Evolutionary conservation across 2,113 vertebrate species (phyloP), one percentile per base, ranked within the genome.

Genomic region (Ramphastos sulfuratus): DNA sequence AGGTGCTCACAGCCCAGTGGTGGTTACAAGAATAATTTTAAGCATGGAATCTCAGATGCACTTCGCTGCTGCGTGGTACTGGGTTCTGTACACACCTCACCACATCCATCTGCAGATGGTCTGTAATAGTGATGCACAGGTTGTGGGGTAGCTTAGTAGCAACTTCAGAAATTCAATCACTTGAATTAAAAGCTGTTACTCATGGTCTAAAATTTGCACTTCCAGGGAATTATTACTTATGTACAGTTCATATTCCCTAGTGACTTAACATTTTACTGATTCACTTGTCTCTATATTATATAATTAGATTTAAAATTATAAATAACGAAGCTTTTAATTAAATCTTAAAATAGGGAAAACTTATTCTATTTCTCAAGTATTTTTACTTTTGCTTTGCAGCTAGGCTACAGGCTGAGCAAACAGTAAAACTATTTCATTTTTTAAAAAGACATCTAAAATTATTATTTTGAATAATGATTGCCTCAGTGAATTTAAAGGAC

Each of bases 71-170:
- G 8, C 0, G 0, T 28, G 17, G 24, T 30, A 8, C 27, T 35
- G 69, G 48, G 9, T 75, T 39, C 0, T 1, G 25, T n/a, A 35
- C 12, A 2, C 5, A 1, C 55, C 63, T 55, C 19, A 7, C 30
- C 0, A 2, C 0, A 1, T 44, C 30, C 31, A 8, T 31, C 61
- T 71, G 61, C 1, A 1, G 33, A 30, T 71, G 1, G 0, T 20
- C 35, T 67, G 19, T 64, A 19, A 9, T 27, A 46, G 20, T 31
- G 27, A 5, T 80, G 37, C 37, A 37, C 14, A 33, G 20, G 33
- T 50, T 27, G 15, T 33, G 24, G n/a, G 4, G 28, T 52, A 78
- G 61, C 13, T 79, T 60, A 46, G 37, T 59, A 55, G 31, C 50
- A 72, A 64, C 42, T 54, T 33, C 7, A 3, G 42, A 67, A 92